A percentile compares a stretch with the other conserved stretches of the same genome.
These are phyloP conservation scores for Schizaphis graminum DNA, from an alignment of 2,888 invertebrate species.

Conservation along the genomic window DNA sequence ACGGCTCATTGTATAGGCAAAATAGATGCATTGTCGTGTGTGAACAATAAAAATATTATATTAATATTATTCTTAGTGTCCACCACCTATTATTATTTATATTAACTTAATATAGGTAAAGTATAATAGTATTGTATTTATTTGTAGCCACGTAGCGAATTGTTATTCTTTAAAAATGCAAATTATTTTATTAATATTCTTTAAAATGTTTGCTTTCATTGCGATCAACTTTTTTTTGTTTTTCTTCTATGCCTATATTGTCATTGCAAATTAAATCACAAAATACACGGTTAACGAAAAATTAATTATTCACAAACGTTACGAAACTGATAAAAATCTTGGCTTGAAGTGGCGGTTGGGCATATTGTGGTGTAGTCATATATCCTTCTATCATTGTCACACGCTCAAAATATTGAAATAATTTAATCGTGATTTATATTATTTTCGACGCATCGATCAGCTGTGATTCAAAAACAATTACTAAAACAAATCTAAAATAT, in stretches of 20 bases:
- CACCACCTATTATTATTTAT: background rate
- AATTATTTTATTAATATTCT: background rate
- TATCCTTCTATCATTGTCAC: background rate
- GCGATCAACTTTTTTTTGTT: background rate
- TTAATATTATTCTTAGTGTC: background rate
- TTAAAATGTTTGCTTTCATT: background rate
- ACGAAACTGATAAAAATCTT: background rate
- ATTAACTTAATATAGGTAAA: background rate
- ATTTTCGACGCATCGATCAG: background rate
- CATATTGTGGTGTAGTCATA: background rate
- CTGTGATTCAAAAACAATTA: background rate
- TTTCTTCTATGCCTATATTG: background rate
- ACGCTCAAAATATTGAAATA: background rate
- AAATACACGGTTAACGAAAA: background rate
- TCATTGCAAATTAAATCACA: background rate
- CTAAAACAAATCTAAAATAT: background rate
- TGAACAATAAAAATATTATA: background rate
- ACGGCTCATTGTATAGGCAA: background rate
- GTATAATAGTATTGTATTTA: background rate
- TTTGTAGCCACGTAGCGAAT: background rate
- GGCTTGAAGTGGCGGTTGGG: background rate
- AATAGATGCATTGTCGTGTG: background rate
- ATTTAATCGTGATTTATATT: background rate
- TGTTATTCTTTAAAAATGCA: background rate
- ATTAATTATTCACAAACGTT: background rate